Evolutionary conservation across 2,113 vertebrate species (phyloP).

Genomic region (Heterocephalus glaber): DNA sequence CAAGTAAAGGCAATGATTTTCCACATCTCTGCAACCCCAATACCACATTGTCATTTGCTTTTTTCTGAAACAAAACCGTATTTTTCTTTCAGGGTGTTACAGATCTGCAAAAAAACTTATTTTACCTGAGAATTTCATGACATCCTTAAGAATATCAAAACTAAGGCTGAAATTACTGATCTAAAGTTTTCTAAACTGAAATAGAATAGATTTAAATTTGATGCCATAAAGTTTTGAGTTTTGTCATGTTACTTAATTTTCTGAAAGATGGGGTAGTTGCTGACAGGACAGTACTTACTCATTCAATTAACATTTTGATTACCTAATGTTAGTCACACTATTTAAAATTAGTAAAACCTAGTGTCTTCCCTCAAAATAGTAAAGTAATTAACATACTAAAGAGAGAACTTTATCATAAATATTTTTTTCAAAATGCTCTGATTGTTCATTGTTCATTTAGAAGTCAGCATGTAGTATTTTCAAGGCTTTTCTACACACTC

Average conservation of each 20-base stretch:
- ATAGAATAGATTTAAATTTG: not conserved
- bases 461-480: not conserved
- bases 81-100: not conserved
- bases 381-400: not conserved
- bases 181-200: conserved; percentile 42
- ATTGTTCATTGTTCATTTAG: not conserved
- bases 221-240: not conserved
- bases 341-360: conserved; percentile 49
- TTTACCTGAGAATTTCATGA: conserved; percentile 53
- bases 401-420: not conserved
- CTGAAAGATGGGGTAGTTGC: conserved; percentile 14
- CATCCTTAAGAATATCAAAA: conserved; percentile 38
- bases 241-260: conserved; percentile 39
- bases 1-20: conserved; percentile 19
- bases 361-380: conserved; percentile 45
- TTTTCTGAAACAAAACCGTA: conserved; percentile 37
- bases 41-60: not conserved
- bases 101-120: not conserved
- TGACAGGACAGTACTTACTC: conserved; percentile 41
- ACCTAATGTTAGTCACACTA: not conserved
- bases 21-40: conserved; percentile 15
- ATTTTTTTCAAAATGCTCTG: not conserved
- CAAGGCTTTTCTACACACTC: not conserved
- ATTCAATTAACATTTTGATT: conserved; percentile 44
- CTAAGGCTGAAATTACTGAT: not conserved